Evolutionary conservation across 2,113 vertebrate genomes (phyloP), one percentile per base, ranked within the genome.

Genomic region (Mystacornis crossleyi): DNA sequence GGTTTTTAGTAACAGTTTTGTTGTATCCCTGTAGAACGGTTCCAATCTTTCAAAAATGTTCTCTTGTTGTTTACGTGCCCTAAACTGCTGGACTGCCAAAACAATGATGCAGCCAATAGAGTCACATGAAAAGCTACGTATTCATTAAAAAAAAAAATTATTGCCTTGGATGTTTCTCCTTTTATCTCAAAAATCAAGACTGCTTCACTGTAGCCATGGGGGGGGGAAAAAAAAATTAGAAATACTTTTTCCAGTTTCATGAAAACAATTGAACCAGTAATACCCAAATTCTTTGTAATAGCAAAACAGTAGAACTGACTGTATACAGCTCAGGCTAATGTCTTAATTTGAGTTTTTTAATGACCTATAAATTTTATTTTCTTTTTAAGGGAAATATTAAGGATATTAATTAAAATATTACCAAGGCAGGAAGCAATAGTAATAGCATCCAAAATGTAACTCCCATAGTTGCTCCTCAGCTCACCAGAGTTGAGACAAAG

Each of bases 291-390:
- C 34, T 75, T 64, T 50, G 4, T 42, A 72, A 58, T 3, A 54
- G 53, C 12, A 50, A 65, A 83, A 23, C 34, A 55, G 43, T 3
- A 89, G 40, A 83, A 78, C 16, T 28, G 42, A 48, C 19, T 6
- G 5, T 1, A 15, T 16, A 47, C 7, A 23, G 7, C 0, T 3
- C 14, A 78, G 28, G 31, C 3, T 45, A 50, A 28, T 4, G 8
- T 34, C 40, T 89, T 51, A 60, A 71, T 71, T 20, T 21, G 21
- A 78, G 20, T 3, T 73, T 79, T 74, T 58, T 40, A 64, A 20
- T 21, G 12, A 15, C 14, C 42, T 36, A 33, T 2, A 51, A 19
- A 12, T 43, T 48, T 65, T 18, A 9, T 23, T 34, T 73, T 31
- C 6, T n/a, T 20, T 91, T 69, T 3, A 70, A 69, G 67, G 67